Evolutionary conservation across 1,140 invertebrate species (phyloP), one percentile per base, ranked within the genome.

Genomic region (Magallana angulata): DNA sequence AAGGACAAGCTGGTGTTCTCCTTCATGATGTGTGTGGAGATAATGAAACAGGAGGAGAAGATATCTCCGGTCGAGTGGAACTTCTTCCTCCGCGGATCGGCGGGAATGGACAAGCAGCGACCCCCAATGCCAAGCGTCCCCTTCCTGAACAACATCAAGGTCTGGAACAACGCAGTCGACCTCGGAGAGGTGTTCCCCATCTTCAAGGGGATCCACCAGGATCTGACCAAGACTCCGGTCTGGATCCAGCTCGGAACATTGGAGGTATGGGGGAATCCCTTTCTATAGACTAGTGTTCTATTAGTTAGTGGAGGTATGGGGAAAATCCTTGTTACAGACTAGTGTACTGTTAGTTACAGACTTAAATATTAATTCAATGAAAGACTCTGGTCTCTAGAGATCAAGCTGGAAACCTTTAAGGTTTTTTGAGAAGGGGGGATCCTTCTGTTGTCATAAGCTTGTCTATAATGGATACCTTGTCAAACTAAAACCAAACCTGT

Each of bases 21-120:
- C 91, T 98, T 98, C 90, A 96, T 98, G 94, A 94, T 98, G 9
- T 97, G 97, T 91, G 95, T 96, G 24, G 96, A 97, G 6, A 97
- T 98, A 88, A 96, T 97, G 92, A 95, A 96, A 58, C 96, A 97
- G 88, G 95, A 95, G 1, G 95, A 95, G 0, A 87, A 94, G 7
- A 96, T 98, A 7, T 93, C 91, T 0, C 94, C 95, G 1, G 90
- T 91, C 0, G 96, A 97, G 90, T 97, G 96, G 96, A 96, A 96
- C 94, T 98, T 97, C 92, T 95, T 98, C 86, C 94, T 98, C 7
- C 95, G 97, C 57, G 97, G 97, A 11, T 95, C 96, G 0, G 91
- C 91, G 9, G 93, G 92, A 7, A 90, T 94, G 90, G 94, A 94
- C 88, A 93, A 92, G 87, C 88, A 94, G 87, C 87, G 93, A 14